These are phyloP conservation scores for Sussaba pulchella DNA, from an alignment of 2,888 invertebrate species.

Conservation along the genomic window DNA sequence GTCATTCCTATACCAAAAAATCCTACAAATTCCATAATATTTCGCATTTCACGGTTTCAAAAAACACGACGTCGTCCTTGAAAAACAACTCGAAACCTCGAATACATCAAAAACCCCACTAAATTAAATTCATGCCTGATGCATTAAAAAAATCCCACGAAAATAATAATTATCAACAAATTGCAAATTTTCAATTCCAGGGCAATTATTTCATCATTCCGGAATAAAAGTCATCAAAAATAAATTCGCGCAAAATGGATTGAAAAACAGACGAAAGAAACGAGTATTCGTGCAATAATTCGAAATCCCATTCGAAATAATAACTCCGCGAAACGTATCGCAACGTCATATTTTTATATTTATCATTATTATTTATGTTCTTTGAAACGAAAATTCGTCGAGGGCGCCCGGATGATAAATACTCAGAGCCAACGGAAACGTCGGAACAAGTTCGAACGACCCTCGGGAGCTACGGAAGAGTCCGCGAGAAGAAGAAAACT, in stretches of 20 bases:
- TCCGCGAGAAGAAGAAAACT: background rate
- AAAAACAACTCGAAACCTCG: background rate
- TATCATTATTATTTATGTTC: conserved; percentile 17
- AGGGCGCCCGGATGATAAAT: conserved; percentile 14
- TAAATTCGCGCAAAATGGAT: too few relatives aligned
- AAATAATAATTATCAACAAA: background rate
- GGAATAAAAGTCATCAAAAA: conserved; percentile 46
- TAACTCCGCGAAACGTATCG: background rate
- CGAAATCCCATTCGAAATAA: too few relatives aligned
- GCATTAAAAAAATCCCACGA: background rate
- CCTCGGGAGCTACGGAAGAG: conserved; percentile 1
- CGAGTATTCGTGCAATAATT: too few relatives aligned
- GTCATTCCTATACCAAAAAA: background rate
- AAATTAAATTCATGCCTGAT: background rate
- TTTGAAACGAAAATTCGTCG: conserved; percentile 19
- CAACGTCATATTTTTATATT: conserved; percentile 17
- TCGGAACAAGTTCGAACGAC: conserved; percentile 24
- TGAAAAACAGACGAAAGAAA: too few relatives aligned
- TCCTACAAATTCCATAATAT: background rate
- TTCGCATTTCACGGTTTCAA: background rate
- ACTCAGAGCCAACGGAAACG: conserved; percentile 6
- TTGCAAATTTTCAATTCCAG: conserved; percentile 51
- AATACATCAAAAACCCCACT: background rate
- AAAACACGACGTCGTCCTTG: background rate
- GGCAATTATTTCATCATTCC: conserved; percentile 52